These are phyloP conservation scores for Rhinogobio ventralis DNA, from an alignment of 2,797 vertebrate species.

Conservation along the genomic window DNA sequence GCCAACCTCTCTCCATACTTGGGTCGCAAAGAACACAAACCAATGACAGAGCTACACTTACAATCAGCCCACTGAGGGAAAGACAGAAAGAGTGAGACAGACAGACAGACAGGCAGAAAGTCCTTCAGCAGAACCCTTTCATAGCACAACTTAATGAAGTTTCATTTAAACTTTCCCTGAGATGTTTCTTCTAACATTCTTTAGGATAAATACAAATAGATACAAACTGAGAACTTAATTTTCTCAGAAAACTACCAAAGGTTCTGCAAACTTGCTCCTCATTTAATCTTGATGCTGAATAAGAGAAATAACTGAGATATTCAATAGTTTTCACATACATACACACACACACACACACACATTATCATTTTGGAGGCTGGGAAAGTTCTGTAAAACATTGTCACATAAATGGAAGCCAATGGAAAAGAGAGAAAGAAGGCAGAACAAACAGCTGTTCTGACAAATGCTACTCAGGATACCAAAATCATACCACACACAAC, in stretches of 20 bases:
- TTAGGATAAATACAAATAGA: neutral
- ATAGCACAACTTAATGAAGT: neutral
- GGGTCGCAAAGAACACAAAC: constrained; percentile 70
- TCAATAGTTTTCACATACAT: neutral
- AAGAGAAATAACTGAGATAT: neutral
- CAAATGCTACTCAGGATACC: neutral
- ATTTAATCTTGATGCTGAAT: neutral
- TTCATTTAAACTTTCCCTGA: neutral
- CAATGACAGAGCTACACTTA: constrained; percentile 73
- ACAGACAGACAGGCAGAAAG: neutral
- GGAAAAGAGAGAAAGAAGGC: neutral
- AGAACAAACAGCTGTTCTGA: constrained; percentile 24
- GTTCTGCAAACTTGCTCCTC: neutral
- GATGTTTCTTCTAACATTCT: neutral
- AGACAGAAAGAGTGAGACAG: constrained; percentile 1
- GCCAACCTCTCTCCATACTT: constrained; percentile 74
- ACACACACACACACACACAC: neutral
- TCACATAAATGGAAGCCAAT: constrained; percentile 3
- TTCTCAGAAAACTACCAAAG: neutral
- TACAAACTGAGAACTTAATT: neutral
- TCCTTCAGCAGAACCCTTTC: neutral
- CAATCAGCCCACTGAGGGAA: constrained; percentile 72
- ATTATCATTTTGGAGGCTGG: neutral
- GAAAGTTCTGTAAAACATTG: neutral
- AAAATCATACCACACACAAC: constrained; percentile 8